Evolutionary conservation across 2,113 vertebrate species (phyloP), one percentile per base, ranked within the genome.

Genomic region (Tyto alba): DNA sequence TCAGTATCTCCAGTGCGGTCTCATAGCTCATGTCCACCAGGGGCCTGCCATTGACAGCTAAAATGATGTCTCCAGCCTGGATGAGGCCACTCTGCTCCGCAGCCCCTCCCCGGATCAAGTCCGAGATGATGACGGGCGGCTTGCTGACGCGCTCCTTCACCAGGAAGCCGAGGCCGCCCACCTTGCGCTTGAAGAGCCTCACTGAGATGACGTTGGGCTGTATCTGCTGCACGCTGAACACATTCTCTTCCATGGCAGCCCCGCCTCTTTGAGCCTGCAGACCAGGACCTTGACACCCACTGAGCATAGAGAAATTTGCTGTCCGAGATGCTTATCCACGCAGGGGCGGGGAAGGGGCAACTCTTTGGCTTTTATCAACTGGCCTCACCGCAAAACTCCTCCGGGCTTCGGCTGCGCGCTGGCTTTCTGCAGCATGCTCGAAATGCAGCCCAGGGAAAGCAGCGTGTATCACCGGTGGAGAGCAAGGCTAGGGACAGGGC

Each of bases 201-300:
- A 99, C 99, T 0, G 99, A 99, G 97, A 99, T 99, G 98, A 99
- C 99, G 66, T 99, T 99, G 94, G 99, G 99, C 92, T 99, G 99
- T 95, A 99, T 99, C 95, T 99, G 99, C 97, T 99, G 99, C 88
- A 99, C 99, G 3, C 98, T 99, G 63, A 99, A 98, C 96, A 98
- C 98, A 26, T 98, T 98, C 63, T 99, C 99, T 98, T 99, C 99
- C 99, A 99, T 99, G 97, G 96, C 96, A 83, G 92, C 48, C 73
- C 74, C 62, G 67, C 32, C 22, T 95, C 68, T 85, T 85, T 7
- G 27, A 30, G 79, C 83, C 83, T 10, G 29, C 17, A 1, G 82
- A 30, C 53, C 68, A 32, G 82, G 88, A 93, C 77, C 75, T 90
- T 36, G 6, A 32, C 53, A 41, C 9, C 7, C 3, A 0, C 64